Conservation (phyloP, 2,113 vertebrate species). For the Aphelocoma coerulescens region DNA sequence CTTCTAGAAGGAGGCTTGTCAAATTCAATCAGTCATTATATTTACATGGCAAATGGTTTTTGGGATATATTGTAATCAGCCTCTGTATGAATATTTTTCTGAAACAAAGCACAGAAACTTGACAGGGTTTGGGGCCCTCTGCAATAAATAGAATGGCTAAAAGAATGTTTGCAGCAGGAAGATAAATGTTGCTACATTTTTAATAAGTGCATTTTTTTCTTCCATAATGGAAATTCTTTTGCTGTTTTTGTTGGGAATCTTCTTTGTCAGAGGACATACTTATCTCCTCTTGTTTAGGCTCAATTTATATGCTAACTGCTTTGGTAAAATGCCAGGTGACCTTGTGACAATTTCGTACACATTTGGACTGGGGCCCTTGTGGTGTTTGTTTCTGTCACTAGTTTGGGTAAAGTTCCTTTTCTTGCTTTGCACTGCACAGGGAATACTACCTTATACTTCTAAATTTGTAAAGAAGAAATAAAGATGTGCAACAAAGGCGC, state of each 20-base stretch:
- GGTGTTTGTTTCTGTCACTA: background rate
- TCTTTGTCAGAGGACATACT: background rate
- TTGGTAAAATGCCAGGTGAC: background rate
- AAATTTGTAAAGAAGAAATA: background rate
- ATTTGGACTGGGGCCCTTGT: background rate
- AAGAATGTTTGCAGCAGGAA: background rate
- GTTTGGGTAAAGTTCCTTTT: background rate
- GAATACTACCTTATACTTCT: background rate
- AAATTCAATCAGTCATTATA: constrained; percentile 25
- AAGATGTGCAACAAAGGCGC: background rate
- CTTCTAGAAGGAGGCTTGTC: constrained; percentile 16
- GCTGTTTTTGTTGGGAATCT: background rate
- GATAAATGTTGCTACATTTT: background rate
- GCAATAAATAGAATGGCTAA: background rate
- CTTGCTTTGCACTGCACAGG: background rate
- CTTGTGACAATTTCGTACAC: background rate
- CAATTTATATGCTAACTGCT: background rate
- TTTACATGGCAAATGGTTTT: background rate
- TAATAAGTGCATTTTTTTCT: background rate
- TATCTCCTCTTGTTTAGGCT: background rate
- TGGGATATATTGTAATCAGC: background rate
- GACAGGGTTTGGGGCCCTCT: background rate
- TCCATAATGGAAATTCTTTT: background rate
- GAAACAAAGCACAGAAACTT: background rate
- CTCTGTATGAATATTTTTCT: background rate